phyloP scores from a whole-genome alignment of 1,140 invertebrate genomes.

The Drosophila simulans region DNA sequence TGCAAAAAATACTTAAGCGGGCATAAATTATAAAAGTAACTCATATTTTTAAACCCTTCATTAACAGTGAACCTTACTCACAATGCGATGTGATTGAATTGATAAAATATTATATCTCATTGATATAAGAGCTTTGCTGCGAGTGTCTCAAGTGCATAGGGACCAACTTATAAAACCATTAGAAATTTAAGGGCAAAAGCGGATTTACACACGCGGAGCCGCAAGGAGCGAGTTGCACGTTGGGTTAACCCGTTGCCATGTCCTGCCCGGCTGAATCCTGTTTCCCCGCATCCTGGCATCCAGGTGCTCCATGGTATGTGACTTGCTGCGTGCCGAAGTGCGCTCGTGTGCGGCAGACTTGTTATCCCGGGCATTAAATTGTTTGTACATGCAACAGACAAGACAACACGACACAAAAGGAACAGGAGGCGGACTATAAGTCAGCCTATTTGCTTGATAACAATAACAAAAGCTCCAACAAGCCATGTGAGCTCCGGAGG shows the following conservation, averaged over 20 bases:
- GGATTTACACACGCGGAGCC: conserved; percentile 24
- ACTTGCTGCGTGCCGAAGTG: conserved; percentile 45
- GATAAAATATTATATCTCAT: not conserved
- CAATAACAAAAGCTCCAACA: conserved; percentile 63
- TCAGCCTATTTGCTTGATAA: conserved; percentile 70
- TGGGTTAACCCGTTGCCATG: not conserved
- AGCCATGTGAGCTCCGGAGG: conserved; percentile 12
- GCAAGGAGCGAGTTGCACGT: conserved; percentile 3
- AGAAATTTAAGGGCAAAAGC: conserved; percentile 48
- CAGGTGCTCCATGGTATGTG: conserved; percentile 37
- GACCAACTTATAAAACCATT: conserved; percentile 72
- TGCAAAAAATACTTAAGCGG: not conserved
- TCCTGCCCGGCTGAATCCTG: conserved; percentile 16
- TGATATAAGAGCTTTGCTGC: not conserved
- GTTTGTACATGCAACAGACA: conserved; percentile 66
- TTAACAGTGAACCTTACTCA: not conserved
- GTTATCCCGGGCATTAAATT: conserved; percentile 75
- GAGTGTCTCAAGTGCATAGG: conserved; percentile 6
- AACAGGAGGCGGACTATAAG: conserved; percentile 42
- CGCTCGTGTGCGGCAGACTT: conserved; percentile 33
- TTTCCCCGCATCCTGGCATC: not conserved
- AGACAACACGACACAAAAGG: conserved; percentile 37
- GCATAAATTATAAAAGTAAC: no score
- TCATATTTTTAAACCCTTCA: not conserved
- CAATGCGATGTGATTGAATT: not conserved